Evolutionary conservation across 2,113 vertebrate species (phyloP).

Genomic region (Spilogale gracilis): DNA sequence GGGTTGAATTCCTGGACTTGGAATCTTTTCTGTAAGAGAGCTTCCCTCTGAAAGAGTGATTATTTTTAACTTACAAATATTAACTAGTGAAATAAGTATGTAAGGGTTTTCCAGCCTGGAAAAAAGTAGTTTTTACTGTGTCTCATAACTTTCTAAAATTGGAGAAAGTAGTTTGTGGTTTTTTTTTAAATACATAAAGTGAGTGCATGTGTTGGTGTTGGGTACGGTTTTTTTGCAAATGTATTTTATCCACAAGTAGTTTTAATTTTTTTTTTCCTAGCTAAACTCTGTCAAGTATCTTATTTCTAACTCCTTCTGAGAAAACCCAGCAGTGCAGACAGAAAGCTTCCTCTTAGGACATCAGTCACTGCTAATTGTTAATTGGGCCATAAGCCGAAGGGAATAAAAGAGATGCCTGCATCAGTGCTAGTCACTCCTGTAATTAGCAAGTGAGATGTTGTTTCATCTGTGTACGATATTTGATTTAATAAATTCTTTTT

Average conservation of each 20-base stretch:
- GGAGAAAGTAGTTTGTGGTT: neutral
- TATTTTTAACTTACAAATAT: neutral
- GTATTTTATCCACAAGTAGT: conserved; percentile 54
- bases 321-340: conserved; percentile 69
- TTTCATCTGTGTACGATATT: conserved; percentile 56
- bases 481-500: conserved; percentile 67
- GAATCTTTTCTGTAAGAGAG: neutral
- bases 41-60: neutral
- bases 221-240: neutral
- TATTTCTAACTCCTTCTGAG: conserved; percentile 79
- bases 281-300: conserved; percentile 26
- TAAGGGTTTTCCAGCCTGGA: neutral
- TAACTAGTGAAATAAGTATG: neutral
- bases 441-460: conserved; percentile 22
- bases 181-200: conserved; percentile 6
- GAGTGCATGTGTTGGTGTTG: neutral
- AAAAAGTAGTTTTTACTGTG: conserved; percentile 35
- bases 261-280: neutral
- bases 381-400: conserved; percentile 58
- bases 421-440: conserved; percentile 1
- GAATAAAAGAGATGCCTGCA: conserved; percentile 34
- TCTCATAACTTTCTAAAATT: neutral
- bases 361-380: conserved; percentile 76
- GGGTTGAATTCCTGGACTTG: neutral
- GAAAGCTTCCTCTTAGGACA: conserved; percentile 64